Evolutionary conservation across 2,113 vertebrate genomes (phyloP).

Genomic region (Pomatostomus ruficeps): DNA sequence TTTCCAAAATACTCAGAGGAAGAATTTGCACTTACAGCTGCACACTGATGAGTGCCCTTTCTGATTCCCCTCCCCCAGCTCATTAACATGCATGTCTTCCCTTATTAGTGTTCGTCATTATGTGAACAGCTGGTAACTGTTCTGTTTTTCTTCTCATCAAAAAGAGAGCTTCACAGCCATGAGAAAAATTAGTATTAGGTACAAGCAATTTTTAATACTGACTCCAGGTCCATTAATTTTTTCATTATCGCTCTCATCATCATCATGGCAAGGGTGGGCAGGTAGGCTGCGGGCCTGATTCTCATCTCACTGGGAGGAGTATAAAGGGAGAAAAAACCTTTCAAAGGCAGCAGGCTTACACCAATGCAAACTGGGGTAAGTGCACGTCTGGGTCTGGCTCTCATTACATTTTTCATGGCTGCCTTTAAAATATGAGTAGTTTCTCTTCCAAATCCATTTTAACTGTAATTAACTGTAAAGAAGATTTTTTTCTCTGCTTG

Average conservation of each 20-base stretch:
- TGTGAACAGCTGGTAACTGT: slow-evolving; percentile 56
- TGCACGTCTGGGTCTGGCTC: not conserved
- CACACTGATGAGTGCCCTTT: not conserved
- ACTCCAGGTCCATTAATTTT: slow-evolving; percentile 43
- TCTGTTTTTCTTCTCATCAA: slow-evolving; percentile 25
- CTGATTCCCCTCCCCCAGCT: slow-evolving; percentile 9
- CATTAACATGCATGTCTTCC: slow-evolving; percentile 36
- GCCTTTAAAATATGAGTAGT: not conserved
- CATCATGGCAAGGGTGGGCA: slow-evolving; percentile 10
- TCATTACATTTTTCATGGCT: not conserved
- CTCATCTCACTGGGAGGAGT: not conserved
- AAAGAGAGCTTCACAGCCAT: slow-evolving; percentile 2
- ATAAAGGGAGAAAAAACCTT: not conserved
- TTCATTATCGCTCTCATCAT: slow-evolving; percentile 15
- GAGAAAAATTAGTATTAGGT: slow-evolving; percentile 28
- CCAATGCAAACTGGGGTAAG: not conserved
- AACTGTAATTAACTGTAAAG: not conserved
- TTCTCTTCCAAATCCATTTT: slow-evolving; percentile 28
- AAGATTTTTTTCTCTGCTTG: not conserved
- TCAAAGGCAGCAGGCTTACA: not conserved
- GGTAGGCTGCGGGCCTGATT: not conserved
- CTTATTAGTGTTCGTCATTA: slow-evolving; percentile 38
- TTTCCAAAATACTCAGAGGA: not conserved
- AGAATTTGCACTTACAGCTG: not conserved
- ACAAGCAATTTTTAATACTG: slow-evolving; percentile 41